Evolutionary conservation across 53 echinoderm and acorn worm species (phyloP), one percentile per base, ranked within the genome.

Genomic region (Mesocentrotus franciscanus): DNA sequence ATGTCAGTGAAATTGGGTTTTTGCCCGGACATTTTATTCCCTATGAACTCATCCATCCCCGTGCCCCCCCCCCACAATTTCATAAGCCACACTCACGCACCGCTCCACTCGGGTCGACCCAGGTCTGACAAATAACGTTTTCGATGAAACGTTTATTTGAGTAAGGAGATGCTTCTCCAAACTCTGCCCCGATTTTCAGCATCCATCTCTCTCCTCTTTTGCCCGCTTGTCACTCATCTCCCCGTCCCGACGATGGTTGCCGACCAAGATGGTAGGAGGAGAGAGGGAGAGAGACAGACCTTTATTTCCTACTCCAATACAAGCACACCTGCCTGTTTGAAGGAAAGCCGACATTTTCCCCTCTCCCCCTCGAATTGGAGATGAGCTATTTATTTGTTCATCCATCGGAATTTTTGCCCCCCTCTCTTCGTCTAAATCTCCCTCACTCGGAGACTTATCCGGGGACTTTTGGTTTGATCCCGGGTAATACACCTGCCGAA

Each of bases 111-210:
- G 83, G 94, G 94, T 93, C 94, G 79, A 93, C 60, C 71, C 36
- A 59, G 78, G 79, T 93, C 83, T 81, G 94, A 93, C 94, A 93
- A 93, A 93, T 93, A 93, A 78, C 39, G 95, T 72, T 85, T 64
- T 64, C 87, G 95, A 94, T 94, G 95, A 94, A 94, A 94, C 95
- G 95, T 94, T 94, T 94, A 94, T 94, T 94, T 94, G 95, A 94
- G 85, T 94, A 85, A 71, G 60, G 94, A 84, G 85, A 81, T 81
- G 60, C 94, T 81, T 94, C 94, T 94, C 87, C 39, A 94, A 94
- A 94, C 87, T 94, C 95, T n/a, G 85, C 55, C 75, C 56, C 26
- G 74, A 92, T 72, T 56, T 66, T 20, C 10, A 35, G 91, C 91
- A 91, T 72, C 60, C 61, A 93, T 79, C 93, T 78, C 93, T 35